Base-by-base conservation (phyloP, 2,113 vertebrate genomes). In the Hiodon alosoides region DNA sequence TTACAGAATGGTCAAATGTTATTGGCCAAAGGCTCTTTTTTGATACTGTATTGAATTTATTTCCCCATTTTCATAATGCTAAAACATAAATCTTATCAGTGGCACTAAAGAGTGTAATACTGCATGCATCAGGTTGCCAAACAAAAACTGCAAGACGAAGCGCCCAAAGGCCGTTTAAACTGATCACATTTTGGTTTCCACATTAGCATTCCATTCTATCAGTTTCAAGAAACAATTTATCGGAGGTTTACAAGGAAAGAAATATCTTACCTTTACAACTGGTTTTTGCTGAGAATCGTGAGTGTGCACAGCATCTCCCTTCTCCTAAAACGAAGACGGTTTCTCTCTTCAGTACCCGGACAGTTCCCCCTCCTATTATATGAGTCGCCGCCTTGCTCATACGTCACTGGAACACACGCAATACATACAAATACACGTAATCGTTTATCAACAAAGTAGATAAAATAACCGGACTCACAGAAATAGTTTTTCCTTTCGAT, bases 351-450 rank as follows among this genome's bases (percentile, higher is more conserved):
- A 89, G 82, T 17, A 88, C 86, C 73, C 81, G 89, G 94, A 94
- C 93, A 95, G 94, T 91, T 92, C 92, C 88, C 85, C 80, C 31
- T 31, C 31, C 31, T 13, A 77, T 82, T 88, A 83, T 86, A 85
- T 81, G 82, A 87, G 76, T 62, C 17, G 67, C 86, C 90, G 87
- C 84, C 80, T 90, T 87, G 88, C 83, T 79, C 77, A 71, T 88
- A 84, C 90, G 90, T 92, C 90, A 92, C 10, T 67, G 62, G 14
- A 67, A 70, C 77, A 76, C 83, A 85, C 85, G 85, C 78, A 86
- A 79, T 71, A 66, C 5, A 72, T 54, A 73, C 47, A 58, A 67
- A 74, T 46, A 55, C 72, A 66, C 52, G 16, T 51, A 54, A 6
- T 48, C 61, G 16, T 51, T 53, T 14, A 54, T 69, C 1, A 69